phyloP scores from a whole-genome alignment of 2,797 vertebrate genomes.

The Molossus molossus region DNA sequence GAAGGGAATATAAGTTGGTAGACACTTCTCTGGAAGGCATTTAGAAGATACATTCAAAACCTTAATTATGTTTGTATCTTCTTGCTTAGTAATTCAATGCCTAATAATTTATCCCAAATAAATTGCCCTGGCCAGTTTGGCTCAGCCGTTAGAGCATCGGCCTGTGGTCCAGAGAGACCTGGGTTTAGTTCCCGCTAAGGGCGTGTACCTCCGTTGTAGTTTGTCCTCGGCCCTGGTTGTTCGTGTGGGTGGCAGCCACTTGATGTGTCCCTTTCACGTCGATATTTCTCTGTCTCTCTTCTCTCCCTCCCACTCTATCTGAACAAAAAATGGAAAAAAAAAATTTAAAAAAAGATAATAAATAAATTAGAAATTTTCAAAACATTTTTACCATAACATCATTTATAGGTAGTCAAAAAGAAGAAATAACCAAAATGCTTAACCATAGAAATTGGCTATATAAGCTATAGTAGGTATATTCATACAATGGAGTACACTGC shows the following conservation, averaged over 20 bases:
- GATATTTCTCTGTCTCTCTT: too few relatives aligned
- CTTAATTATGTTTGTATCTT: conserved; percentile 28
- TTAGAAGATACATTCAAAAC: conserved; percentile 33
- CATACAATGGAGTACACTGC: background rate
- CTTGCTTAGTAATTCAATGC: background rate
- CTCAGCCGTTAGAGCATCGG: too few relatives aligned
- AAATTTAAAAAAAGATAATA: too few relatives aligned
- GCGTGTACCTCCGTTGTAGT: too few relatives aligned
- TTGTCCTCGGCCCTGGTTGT: too few relatives aligned
- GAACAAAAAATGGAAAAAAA: too few relatives aligned
- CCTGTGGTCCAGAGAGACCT: too few relatives aligned
- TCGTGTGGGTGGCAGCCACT: too few relatives aligned
- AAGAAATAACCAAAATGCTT: conserved; percentile 3
- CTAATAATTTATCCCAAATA: conserved; percentile 45
- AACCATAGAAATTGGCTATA: background rate
- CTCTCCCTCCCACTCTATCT: too few relatives aligned
- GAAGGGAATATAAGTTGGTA: background rate
- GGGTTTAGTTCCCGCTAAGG: too few relatives aligned
- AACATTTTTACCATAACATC: background rate
- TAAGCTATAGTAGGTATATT: background rate
- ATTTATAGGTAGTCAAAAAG: background rate
- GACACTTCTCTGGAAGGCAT: conserved; percentile 49
- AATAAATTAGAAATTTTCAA: conserved; percentile 6
- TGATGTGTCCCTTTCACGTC: too few relatives aligned
- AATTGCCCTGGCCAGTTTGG: too few relatives aligned